Base-by-base conservation (phyloP, 2,888 invertebrate species). In the Chamaedrilus cognettii region DNA sequence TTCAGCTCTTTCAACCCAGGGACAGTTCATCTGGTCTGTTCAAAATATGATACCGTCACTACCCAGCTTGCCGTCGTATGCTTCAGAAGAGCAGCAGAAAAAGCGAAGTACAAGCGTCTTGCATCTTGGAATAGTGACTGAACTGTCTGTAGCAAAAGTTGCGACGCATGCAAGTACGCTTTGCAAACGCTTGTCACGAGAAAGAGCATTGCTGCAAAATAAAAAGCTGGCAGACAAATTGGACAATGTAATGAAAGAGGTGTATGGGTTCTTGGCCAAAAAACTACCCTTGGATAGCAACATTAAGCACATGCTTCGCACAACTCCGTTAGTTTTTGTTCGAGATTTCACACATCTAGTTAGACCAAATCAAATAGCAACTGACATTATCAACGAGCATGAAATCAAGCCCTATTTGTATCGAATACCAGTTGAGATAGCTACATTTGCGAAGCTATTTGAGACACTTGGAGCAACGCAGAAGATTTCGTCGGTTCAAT, bases 321-420 rank as follows among this genome's bases (percentile, higher is more conserved):
- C 59, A 35, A 55, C 49, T 30, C 62, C 32, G 3, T 74, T 70
- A 50, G 58, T 74, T 50, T 58, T 71, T 26, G 65, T 74, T 30
- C 69, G 70, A 33, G 35, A 67, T n/a, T 70, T 70, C 2, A 52
- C 68, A 23, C 63, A 58, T 11, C 69, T 74, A 49, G 69, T 74
- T 26, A 64, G 42, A 5, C 73, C 74, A 1, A 63, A 60, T 32
- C 71, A 74, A 65, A 70, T 75, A 3, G 73, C 73, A 19, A 69
- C 74, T 26, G 71, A 72, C 52, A 50, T 75, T 51, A 68, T 67
- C 52, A 72, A 73, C n/a, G 73, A 72, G 30, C 71, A 75, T 32
- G 74, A 75, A 56, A 75, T 75, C 49, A 64, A 64, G 50, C 74
- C 74, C 2, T 72, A 75, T 59, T 68, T 75, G 31, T 73, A 71